phyloP scores from a whole-genome alignment of 2,797 vertebrate genomes.

The Smutsia temminckii region DNA sequence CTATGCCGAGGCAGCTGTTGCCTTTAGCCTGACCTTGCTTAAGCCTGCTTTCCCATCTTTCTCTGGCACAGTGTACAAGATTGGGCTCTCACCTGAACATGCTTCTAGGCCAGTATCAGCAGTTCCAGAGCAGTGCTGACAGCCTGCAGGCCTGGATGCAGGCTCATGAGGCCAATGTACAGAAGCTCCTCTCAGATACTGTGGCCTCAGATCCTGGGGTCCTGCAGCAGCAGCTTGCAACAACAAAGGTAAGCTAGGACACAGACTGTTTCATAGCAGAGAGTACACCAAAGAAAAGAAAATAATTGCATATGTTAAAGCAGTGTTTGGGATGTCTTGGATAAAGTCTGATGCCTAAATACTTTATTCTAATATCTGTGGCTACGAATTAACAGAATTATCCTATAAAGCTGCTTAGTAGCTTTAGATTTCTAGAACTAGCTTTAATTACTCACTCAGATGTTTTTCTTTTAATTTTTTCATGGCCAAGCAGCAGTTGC shows the following conservation, averaged over 20 bases:
- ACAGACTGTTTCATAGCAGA: neutral
- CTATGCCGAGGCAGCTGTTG: neutral
- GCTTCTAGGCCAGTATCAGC: conserved; percentile 92
- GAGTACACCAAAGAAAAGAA: neutral
- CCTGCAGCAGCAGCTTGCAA: conserved; percentile 90
- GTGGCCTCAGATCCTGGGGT: conserved; percentile 88
- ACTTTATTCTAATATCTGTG: conserved; percentile 5
- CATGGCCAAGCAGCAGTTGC: conserved; percentile 88
- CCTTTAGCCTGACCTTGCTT: neutral
- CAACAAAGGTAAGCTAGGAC: conserved; percentile 88
- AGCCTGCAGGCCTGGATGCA: conserved; percentile 92
- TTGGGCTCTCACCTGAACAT: conserved; percentile 90
- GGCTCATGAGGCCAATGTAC: conserved; percentile 87
- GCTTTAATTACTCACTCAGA: conserved; percentile 38
- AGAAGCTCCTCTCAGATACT: conserved; percentile 87
- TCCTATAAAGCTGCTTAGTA: neutral
- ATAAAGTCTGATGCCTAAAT: neutral
- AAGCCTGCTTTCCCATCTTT: conserved; percentile 18
- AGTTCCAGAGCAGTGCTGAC: conserved; percentile 93
- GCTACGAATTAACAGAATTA: neutral
- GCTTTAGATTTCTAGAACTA: neutral
- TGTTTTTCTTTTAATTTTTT: conserved; percentile 42
- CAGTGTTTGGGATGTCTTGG: neutral
- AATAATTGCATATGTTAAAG: neutral
- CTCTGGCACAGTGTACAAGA: conserved; percentile 88